A percentile compares a stretch with the other conserved stretches of the same genome.
Conservation (phyloP, 2,888 invertebrate species). For the Tenthredo distinguenda region DNA sequence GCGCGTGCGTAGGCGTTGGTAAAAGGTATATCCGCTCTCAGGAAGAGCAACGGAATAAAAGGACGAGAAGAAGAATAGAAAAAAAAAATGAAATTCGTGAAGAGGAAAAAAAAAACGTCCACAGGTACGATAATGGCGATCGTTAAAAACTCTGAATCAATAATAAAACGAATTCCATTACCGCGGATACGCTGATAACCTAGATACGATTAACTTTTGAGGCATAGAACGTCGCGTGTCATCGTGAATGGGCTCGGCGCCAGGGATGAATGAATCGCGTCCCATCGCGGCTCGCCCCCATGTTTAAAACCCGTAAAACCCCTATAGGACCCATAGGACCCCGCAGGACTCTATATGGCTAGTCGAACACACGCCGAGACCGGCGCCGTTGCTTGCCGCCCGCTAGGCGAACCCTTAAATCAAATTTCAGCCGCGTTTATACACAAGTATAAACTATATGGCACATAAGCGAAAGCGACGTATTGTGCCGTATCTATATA, state of each 20-base stretch:
- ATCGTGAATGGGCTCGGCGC: conserved; percentile 58
- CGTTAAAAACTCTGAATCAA: not conserved
- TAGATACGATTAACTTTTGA: not conserved
- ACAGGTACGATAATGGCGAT: not conserved
- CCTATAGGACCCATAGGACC: conserved; percentile 30
- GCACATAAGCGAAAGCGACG: conserved; percentile 54
- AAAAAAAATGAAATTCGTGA: not conserved
- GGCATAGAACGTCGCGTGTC: conserved; percentile 58
- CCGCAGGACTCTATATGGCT: conserved; percentile 29
- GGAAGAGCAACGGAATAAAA: not conserved
- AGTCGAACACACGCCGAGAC: conserved; percentile 51
- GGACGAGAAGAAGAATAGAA: not conserved
- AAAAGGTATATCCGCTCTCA: conserved; percentile 62
- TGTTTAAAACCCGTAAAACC: conserved; percentile 1
- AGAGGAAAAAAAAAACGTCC: not conserved
- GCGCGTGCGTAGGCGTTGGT: conserved; percentile 66
- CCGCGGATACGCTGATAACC: not conserved
- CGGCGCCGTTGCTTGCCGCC: conserved; percentile 42
- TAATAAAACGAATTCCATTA: not conserved
- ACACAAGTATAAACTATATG: conserved; percentile 17
- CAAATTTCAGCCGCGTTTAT: conserved; percentile 28
- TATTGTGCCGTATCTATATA: conserved; percentile 56
- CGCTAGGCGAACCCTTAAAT: conserved; percentile 51
- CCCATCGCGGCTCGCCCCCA: conserved; percentile 35
- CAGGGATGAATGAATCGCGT: conserved; percentile 62